Base-by-base conservation (phyloP, 2,888 invertebrate species). In the Microdon myrmicae region DNA sequence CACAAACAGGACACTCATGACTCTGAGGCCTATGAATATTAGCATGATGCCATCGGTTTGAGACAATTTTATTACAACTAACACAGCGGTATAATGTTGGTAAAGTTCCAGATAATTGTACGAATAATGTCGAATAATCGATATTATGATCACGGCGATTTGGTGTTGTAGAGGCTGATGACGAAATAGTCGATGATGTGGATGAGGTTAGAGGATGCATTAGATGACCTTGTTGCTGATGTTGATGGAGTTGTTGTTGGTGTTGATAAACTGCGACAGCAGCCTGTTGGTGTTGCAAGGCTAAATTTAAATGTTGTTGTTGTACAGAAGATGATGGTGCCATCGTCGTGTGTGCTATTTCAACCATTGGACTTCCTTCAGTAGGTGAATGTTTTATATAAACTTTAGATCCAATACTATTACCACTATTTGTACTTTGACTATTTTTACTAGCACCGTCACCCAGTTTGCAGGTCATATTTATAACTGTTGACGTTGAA, bases 1-100 rank as follows among this genome's bases (percentile, higher is more conserved):
- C 82, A 72, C 84, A 85, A 71, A 83, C 81, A 2, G 85, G 84
- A 74, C 85, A 85, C 74, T 81, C 82, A 73, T 83, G 83, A 72
- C 82, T 82, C 76, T 84, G 83, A 22, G 84, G 84, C 64, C 81
- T 77, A 73, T 85, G 86, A 49, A 84, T 84, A 70, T 84, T 83
- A 71, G 84, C 81, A 73, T 85, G 85, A 71, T 86, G 85, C 85
- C 86, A 85, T 70, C 85, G 82, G 76, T 85, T 85, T 70, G 83
- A 84, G 68, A 86, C 86, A 69, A 82, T 83, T 75, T 86, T 85
- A 69, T 84, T 83, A 78, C 86, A 86, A 71, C 83, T 81, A 67
- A 83, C 82, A 73, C 86, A 87, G 69, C 81, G 81, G 75, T 84
- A 85, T 54, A 83, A 76, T 23, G 81, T 81, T 39, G 80, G 80